Conservation (phyloP, 1,140 invertebrate genomes). For the Apis laboriosa region DNA sequence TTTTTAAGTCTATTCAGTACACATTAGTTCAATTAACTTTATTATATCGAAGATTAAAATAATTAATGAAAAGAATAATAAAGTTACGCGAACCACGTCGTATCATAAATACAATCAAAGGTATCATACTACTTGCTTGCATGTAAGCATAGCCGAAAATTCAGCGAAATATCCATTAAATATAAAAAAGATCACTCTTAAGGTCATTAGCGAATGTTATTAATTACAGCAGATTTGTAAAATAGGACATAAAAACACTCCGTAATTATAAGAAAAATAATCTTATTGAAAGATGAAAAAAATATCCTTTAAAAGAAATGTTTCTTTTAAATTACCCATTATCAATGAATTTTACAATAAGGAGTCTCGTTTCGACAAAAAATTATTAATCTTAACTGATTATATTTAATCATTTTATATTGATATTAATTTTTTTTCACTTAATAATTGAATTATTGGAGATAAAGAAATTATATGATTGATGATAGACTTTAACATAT, state of each 20-base stretch:
- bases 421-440: neutral
- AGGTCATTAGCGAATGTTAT: neutral
- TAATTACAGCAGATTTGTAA: neutral
- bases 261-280: neutral
- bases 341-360: neutral
- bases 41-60: neutral
- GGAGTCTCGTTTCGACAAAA: neutral
- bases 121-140: conserved; percentile 25
- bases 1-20: too few relatives aligned
- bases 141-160: conserved; percentile 15
- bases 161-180: neutral
- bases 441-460: neutral
- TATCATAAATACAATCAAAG: conserved; percentile 24
- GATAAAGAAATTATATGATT: too few relatives aligned
- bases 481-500: too few relatives aligned
- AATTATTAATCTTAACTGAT: neutral
- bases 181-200: neutral
- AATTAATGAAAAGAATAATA: neutral
- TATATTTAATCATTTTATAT: neutral
- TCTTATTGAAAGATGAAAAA: neutral
- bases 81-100: conserved; percentile 26
- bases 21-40: neutral
- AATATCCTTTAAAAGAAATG: neutral
- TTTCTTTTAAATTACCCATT: neutral
- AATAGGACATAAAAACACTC: neutral